Evolutionary conservation across 2,888 invertebrate genomes (phyloP), one percentile per base, ranked within the genome.

Genomic region (Apeira syringaria): DNA sequence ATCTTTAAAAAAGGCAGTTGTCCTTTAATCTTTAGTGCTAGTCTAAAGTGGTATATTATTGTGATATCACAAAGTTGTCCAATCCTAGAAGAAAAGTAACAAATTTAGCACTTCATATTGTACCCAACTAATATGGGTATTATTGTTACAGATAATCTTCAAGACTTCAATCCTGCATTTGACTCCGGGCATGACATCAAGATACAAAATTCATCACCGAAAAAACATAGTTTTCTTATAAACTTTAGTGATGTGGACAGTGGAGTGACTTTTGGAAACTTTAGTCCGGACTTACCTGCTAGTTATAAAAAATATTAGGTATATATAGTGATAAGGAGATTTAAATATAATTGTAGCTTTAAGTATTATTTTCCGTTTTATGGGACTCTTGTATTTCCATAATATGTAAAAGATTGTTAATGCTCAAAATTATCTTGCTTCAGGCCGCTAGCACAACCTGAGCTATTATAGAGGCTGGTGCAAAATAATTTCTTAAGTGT

Each of bases 271-370:
- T 65, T 72, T 70, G 67, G 64, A 68, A 80, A 79, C 75, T 76
- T 73, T 70, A 74, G 73, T 84, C 85, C 75, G 86, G 86, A 87
- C 82, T 80, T 75, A 31, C 73, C 65, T 65, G 71, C 64, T 82
- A 85, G 79, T 55, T 70, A 37, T 52, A 84, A 87, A 85, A 84
- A 69, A 64, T 66, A 35, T 35, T 49, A 20, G 20, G 7, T 20
- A 53, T 54, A 68, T 73, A 72, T 82, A 85, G 77, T 53, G 42
- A 47, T 88, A 87, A 87, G 86, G 71, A 87, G 80, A 86, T 81
- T 83, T 78, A 76, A 74, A 79, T 80, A 85, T 80, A 76, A 83
- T 79, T 82, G 80, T 81, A 86, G 83, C 75, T 73, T 76, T 86
- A 84, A 87, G 82, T 72, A 77, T 75, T 71, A 76, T 75, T 80